Base-by-base conservation (phyloP, 2,888 invertebrate genomes). In the Pantelozetes paolii region DNA sequence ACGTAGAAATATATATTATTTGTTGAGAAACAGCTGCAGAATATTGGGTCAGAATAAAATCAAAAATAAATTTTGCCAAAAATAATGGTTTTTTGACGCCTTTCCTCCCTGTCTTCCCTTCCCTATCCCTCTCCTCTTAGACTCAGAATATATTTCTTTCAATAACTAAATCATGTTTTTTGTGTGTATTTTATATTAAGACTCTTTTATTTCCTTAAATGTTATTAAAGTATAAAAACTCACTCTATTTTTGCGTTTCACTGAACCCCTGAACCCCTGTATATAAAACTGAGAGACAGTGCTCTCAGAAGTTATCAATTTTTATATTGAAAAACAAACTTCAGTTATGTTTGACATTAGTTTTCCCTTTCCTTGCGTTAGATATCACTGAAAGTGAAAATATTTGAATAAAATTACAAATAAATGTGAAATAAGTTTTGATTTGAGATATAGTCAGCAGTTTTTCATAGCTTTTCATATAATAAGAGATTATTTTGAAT, bases 201-300 rank as follows among this genome's bases (percentile, higher is more conserved):
- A 62, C n/a, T n/a, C 62, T 62, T 62, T 62, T 23, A 48, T 18
- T 62, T 18, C 20, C 62, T 32, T 62, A 62, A 62, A 62, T 62
- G 62, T 15, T 28, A 62, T 62, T 62, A 62, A 62, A 62, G 20
- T 20, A 57, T 8, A 1, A 57, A 9, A 57, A 28, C 3, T 15
- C 15, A 15, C 18, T 32, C 32, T 62, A 11, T 32, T 62, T 62
- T 62, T 20, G 32, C 62, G 62, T 20, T 62, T 36, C 32, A 62
- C 20, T 32, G 62, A 30, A 20, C 36, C 28, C 11, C 36, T 62
- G n/a, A n/a, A n/a, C n/a, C n/a, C n/a, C 28, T 2, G 59, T 26
- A 30, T 3, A 5, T n/a, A 48, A 18, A 48, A n/a, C 20, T 48
- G 18, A n/a, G n/a, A n/a, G n/a, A n/a, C n/a, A n/a, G 26, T 28